phyloP scores from a whole-genome alignment of 2,113 vertebrate species.

The Fulmarus glacialis region DNA sequence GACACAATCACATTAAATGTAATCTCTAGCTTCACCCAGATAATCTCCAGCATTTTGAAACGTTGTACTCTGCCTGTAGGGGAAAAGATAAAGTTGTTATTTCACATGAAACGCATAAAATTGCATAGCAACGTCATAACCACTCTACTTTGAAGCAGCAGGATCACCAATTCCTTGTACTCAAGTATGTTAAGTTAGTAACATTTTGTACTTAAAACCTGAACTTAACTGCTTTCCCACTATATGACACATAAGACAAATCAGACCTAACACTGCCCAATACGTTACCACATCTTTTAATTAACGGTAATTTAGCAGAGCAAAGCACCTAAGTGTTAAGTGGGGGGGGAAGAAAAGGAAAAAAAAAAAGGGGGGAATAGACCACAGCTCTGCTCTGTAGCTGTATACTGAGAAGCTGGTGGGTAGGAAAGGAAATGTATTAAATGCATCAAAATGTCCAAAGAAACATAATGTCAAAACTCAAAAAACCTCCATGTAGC shows the following conservation, averaged over 20 bases:
- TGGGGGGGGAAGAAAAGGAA: fast-evolving
- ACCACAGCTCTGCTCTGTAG: neutral
- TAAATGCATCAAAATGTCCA: neutral
- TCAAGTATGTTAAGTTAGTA: neutral
- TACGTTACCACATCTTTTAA: neutral
- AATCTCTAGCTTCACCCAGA: conserved; percentile 50
- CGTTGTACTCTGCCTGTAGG: conserved; percentile 32
- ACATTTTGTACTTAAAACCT: neutral
- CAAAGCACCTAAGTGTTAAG: neutral
- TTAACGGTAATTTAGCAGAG: fast-evolving
- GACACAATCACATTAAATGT: conserved; percentile 42
- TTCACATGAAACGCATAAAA: conserved; percentile 2
- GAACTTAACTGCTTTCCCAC: neutral
- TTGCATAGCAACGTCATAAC: neutral
- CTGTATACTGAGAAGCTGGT: neutral
- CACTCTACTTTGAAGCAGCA: neutral
- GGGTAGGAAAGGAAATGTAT: neutral
- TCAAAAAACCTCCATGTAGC: neutral
- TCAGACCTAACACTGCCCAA: neutral
- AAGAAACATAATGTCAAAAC: neutral
- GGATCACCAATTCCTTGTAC: neutral
- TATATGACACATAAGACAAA: neutral
- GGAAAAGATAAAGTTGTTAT: conserved; percentile 31
- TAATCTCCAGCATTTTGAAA: conserved; percentile 70
- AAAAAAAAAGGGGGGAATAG: neutral